Evolutionary conservation across 2,797 vertebrate genomes (phyloP), one percentile per base, ranked within the genome.

Genomic region (Alosa sapidissima): DNA sequence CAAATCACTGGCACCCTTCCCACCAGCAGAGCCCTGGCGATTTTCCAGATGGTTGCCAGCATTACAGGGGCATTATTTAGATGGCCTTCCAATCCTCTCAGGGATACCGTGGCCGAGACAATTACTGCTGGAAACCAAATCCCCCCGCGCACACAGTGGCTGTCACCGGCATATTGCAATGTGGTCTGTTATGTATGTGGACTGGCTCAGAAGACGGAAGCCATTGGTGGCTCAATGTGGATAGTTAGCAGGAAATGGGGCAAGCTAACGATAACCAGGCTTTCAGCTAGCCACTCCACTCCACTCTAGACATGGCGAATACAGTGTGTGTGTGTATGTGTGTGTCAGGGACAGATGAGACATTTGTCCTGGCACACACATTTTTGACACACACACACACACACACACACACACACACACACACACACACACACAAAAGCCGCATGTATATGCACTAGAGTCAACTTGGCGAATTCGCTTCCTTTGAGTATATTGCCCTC

Each of bases 221-320:
- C 62, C 24, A 65, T 33, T 65, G 62, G 60, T 62, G 60, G 62
- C 62, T 65, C 28, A 0, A 9, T 13, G 28, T 65, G 24, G 55
- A 21, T 54, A 54, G 52, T 3, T 3, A 19, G 13, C 52, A 19
- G 52, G 13, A 28, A 28, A 1, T 54, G 52, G 52, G 19, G 52
- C 52, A 5, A 51, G 49, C 49, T 55, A 3, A 19, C 5, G 54
- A 19, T 55, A 19, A 55, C 3, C 54, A 55, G 54, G 19, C 54
- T 55, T 55, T 55, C 54, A 19, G 60, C 28, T 33, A 68, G 60
- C 28, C 33, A 33, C 13, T 0, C 65, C 65, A 3, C 2, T 28
- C 28, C 33, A 14, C 75, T 81, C 85, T 83, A 78, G 83, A 84
- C 85, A 14, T 72, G 65, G 4, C 5, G 4, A 72, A 47, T 47